Base-by-base conservation (phyloP, 92 coral and sea anemone species). In the Virgularia gustaviana region DNA sequence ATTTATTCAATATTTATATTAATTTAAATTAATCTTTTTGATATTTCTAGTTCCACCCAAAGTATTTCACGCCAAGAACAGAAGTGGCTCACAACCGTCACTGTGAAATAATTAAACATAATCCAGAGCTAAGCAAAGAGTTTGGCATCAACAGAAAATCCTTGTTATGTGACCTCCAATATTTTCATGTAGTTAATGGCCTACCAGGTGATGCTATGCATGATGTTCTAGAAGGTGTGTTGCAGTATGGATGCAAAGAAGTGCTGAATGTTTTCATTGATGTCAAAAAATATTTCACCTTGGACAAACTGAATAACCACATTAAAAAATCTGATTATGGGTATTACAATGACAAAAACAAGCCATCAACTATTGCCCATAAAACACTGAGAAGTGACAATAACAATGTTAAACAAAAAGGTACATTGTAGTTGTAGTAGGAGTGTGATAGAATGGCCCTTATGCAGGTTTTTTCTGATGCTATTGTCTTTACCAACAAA, bases 371-470 rank as follows among this genome's bases (percentile, higher is more conserved):
- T 9, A 72, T 83, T 38, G 36, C 79, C 8, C 25, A 6, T 22
- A 27, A 34, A 16, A 71, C 87, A 39, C 30, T 83, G 0, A 77
- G 36, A 22, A 70, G 75, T 70, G 72, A 71, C 24, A 68, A 42
- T 57, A 82, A 82, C 60, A 82, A 66, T 51, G 65, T 76, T 12
- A 67, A 59, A 29, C 86, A 76, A 49, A 72, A 80, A 63, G 79
- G 79, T 72, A 2, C n/a, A n/a, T n/a, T 55, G 59, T 78, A 2
- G n/a, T n/a, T n/a, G n/a, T n/a, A n/a, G n/a, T n/a, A n/a, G n/a
- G n/a, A n/a, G n/a, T n/a, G n/a, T n/a, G n/a, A n/a, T n/a, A n/a
- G n/a, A n/a, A n/a, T n/a, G n/a, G n/a, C n/a, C n/a, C n/a, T n/a
- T n/a, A n/a, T n/a, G n/a, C n/a, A n/a, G n/a, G n/a, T n/a, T n/a